Evolutionary conservation across 2,113 vertebrate genomes (phyloP).

Genomic region (Lepus americanus): DNA sequence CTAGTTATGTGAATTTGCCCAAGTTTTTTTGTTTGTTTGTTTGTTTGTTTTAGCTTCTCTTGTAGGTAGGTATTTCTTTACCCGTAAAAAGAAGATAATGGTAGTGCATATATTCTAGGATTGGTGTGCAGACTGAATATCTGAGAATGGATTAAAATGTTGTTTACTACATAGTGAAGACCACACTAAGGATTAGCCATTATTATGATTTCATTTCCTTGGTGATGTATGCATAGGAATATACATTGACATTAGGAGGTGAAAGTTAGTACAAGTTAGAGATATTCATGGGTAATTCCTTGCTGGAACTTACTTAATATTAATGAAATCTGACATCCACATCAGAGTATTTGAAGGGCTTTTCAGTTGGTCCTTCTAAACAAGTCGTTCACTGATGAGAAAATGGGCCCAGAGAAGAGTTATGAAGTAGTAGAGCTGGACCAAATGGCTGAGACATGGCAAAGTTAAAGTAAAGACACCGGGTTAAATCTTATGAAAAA

Average conservation of each 20-base stretch:
- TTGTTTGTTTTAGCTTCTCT: not conserved
- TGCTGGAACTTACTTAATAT: not conserved
- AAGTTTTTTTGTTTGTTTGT: not conserved
- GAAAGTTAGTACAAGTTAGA: not conserved
- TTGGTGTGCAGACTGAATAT: not conserved
- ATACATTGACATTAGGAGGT: not conserved
- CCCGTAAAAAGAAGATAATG: conserved; percentile 31
- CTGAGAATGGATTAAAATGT: conserved; percentile 2
- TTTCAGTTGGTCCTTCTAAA: not conserved
- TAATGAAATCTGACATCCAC: not conserved
- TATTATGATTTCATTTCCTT: conserved; percentile 32
- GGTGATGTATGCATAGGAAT: not conserved
- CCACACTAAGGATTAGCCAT: not conserved
- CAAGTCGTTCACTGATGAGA: not conserved
- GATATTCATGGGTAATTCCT: not conserved
- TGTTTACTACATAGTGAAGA: not conserved
- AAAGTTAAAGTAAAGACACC: not conserved
- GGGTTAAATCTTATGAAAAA: not conserved
- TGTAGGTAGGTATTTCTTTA: not conserved
- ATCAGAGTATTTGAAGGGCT: not conserved
- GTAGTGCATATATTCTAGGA: not conserved
- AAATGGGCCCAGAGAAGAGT: not conserved
- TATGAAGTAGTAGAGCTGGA: not conserved
- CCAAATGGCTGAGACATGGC: not conserved
- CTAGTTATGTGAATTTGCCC: not conserved